phyloP scores from a whole-genome alignment of 2,113 vertebrate species.

The Embiotoca jacksoni region DNA sequence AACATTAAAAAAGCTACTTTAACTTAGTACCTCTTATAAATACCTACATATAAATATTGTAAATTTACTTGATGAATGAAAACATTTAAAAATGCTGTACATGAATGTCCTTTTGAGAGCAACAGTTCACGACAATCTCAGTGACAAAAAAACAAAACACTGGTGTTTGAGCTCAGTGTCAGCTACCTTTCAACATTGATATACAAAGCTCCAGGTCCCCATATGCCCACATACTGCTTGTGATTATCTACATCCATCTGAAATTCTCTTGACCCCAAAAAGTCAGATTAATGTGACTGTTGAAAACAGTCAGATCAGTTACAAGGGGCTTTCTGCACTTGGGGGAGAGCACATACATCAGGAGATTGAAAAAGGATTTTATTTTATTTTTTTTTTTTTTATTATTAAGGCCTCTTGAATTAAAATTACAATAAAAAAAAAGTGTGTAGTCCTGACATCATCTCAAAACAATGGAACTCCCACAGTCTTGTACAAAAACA shows the following conservation, averaged over 20 bases:
- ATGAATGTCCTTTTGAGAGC: constrained; percentile 82
- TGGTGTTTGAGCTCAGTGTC: constrained; percentile 87
- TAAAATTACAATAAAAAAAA: constrained; percentile 60
- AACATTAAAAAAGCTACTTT: constrained; percentile 63
- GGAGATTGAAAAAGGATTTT: constrained; percentile 33
- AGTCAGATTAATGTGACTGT: constrained; percentile 41
- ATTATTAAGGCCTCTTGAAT: constrained; percentile 81
- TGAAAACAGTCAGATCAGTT: constrained; percentile 33
- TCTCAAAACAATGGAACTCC: constrained; percentile 33
- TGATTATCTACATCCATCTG: constrained; percentile 83
- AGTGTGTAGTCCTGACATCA: constrained; percentile 63
- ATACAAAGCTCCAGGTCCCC: constrained; percentile 75
- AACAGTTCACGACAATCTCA: constrained; percentile 81
- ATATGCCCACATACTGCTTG: constrained; percentile 75
- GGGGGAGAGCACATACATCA: constrained; percentile 41
- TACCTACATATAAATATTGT: constrained; percentile 91
- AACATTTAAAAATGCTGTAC: constrained; percentile 85
- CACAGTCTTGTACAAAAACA: constrained; percentile 44
- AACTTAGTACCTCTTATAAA: constrained; percentile 85
- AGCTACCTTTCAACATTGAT: constrained; percentile 80
- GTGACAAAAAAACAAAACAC: constrained; percentile 80
- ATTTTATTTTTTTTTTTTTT: constrained; percentile 10
- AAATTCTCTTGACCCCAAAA: constrained; percentile 66
- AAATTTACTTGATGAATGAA: constrained; percentile 84
- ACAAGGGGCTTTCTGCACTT: constrained; percentile 36